Evolutionary conservation across 2,888 invertebrate species (phyloP).

Genomic region (Yponomeuta evonymella): DNA sequence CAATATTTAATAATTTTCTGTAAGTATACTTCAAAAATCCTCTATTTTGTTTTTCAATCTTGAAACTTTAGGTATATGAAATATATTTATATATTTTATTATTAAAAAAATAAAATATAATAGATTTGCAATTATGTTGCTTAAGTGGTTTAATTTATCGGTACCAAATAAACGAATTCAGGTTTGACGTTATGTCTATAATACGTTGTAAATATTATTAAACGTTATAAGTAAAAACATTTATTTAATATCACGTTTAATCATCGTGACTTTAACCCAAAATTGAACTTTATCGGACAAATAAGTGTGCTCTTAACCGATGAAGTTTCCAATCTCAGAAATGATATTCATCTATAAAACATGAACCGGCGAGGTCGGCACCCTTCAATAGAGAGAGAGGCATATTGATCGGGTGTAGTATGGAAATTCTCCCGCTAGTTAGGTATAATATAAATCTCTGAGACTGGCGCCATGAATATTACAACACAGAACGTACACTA

Average conservation of each 20-base stretch:
- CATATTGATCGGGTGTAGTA: slow-evolving; percentile 35
- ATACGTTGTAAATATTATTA: too few relatives aligned
- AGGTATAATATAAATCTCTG: slow-evolving; percentile 6
- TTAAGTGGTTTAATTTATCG: too few relatives aligned
- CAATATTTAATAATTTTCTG: too few relatives aligned
- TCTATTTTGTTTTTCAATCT: too few relatives aligned
- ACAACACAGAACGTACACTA: background rate
- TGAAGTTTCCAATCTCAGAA: slow-evolving; percentile 29
- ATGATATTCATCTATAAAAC: slow-evolving; percentile 29
- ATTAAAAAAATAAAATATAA: too few relatives aligned
- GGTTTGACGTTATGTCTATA: too few relatives aligned
- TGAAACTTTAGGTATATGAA: too few relatives aligned
- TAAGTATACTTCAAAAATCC: too few relatives aligned
- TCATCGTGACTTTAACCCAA: background rate
- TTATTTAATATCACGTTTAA: background rate
- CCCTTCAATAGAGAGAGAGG: slow-evolving; percentile 30
- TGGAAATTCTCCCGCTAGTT: slow-evolving; percentile 37
- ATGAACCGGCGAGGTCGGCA: slow-evolving; percentile 26
- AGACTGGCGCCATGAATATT: background rate
- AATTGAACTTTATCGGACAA: background rate
- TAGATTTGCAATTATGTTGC: too few relatives aligned
- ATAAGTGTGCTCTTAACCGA: slow-evolving; percentile 4
- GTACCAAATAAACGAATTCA: too few relatives aligned
- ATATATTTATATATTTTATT: too few relatives aligned
- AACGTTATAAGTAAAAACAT: background rate